Evolutionary conservation across 37 sponge, comb jelly and placozoan genomes (phyloP), one percentile per base, ranked within the genome.

Genomic region (Diacarnus erythraeanus): DNA sequence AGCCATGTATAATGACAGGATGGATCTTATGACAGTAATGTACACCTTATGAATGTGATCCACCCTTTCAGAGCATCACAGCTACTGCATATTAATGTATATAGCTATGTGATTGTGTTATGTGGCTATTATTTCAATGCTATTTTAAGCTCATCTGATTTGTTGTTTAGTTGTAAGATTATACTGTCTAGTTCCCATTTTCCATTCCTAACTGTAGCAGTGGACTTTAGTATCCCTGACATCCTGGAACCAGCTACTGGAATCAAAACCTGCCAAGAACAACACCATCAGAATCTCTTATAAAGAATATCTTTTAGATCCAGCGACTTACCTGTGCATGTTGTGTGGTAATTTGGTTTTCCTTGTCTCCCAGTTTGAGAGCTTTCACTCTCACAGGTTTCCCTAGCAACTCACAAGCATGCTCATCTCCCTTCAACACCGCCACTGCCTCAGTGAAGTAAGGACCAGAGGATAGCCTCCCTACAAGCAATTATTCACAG

Each of bases 381-480:
- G 73, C 40, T 69, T 82, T 72, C 36, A 90, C 44, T 25, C 75
- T 60, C 72, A 90, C 64, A 25, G 91, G 91, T 38, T 81, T 74
- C 10, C 90, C 90, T 30, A 90, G 65, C 40, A 80, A 33, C 0
- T 36, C 25, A 34, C 79, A 69, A 6, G 82, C 86, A 20, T 26
- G 1, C 37, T 76, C 30, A 77, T 90, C 40, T 23, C 35, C 58
- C 44, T 63, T 84, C 64, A 85, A 69, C 3, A 75, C 80, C 22
- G 27, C 44, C 69, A 90, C 81, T 75, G 90, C 72, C 51, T 85
- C 71, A 35, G 56, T 75, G 78, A 80, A 90, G 67, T 85, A 90
- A 8, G 77, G 70, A 38, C 75, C 41, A 9, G 72, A 70, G 3
- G 81, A 81, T 29, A 85, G 64, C 36, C 75, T 84, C 64, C 75